A percentile compares a stretch with the other conserved stretches of the same genome.
Conservation (phyloP, 1,140 invertebrate species). For the Ladona fulva region DNA sequence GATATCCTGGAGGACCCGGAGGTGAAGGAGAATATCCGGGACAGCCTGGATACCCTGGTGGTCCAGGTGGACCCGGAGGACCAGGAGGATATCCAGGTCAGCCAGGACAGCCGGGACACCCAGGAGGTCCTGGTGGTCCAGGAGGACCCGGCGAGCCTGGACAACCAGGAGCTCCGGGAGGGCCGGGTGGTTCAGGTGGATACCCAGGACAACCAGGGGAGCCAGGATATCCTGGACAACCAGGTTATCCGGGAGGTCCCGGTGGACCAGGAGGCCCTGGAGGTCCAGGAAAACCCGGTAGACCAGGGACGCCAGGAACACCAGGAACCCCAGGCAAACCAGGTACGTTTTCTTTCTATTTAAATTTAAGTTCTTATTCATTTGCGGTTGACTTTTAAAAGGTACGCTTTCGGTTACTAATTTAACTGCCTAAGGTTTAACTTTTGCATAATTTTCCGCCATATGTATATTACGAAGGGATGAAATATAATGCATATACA, state of each 20-base stretch:
- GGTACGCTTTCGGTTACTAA: too few species aligned
- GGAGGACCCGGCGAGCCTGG: slow-evolving; percentile 21
- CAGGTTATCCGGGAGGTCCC: background rate
- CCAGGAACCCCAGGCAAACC: background rate
- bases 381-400: too few species aligned
- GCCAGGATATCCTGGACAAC: background rate
- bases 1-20: background rate
- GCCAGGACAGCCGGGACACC: background rate
- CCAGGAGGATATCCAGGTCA: background rate
- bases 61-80: background rate
- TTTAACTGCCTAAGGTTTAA: too few species aligned
- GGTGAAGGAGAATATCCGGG: slow-evolving; percentile 15
- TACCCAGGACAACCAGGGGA: background rate
- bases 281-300: slow-evolving; percentile 10
- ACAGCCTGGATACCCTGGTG: background rate
- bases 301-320: slow-evolving; percentile 17
- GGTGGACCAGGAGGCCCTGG: background rate
- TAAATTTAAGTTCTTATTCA: too few species aligned
- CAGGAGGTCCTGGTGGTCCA: slow-evolving; percentile 18
- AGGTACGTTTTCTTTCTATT: too few species aligned
- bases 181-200: background rate
- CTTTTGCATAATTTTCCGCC: too few species aligned
- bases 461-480: too few species aligned
- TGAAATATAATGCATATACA: too few species aligned
- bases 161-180: background rate